Percentiles rank a stretch among this genome's conserved stretches.
phyloP scores from a whole-genome alignment of 2,797 vertebrate genomes.

The Sorex maritimensis region DNA sequence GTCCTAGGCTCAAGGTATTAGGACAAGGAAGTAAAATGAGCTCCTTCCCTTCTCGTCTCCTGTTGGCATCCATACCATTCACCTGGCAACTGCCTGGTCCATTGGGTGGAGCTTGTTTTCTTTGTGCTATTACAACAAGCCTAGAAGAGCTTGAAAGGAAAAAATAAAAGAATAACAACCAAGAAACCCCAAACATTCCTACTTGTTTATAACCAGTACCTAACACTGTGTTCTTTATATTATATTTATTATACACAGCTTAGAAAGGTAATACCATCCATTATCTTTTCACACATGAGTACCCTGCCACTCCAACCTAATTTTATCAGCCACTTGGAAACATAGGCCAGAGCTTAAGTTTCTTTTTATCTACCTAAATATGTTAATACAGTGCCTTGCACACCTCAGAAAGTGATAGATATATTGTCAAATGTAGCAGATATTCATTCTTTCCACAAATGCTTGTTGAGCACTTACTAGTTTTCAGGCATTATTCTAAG shows the following conservation, averaged over 20 bases:
- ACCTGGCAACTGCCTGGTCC: neutral
- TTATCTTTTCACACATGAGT: neutral
- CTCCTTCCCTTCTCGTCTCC: neutral
- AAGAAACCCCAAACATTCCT: neutral
- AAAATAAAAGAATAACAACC: neutral
- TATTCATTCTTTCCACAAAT: slow-evolving; percentile 1
- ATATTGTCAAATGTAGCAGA: neutral
- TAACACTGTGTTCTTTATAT: neutral
- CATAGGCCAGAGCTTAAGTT: neutral
- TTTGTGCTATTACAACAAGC: slow-evolving; percentile 10
- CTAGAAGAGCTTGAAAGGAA: slow-evolving; percentile 59
- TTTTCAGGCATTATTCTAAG: slow-evolving; percentile 16
- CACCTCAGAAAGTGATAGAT: slow-evolving; percentile 56
- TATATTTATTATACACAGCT: slow-evolving; percentile 14
- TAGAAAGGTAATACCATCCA: neutral
- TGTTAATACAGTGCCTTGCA: neutral
- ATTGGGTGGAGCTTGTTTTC: neutral
- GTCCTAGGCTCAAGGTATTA: slow-evolving; percentile 15
- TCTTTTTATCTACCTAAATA: slow-evolving; percentile 55
- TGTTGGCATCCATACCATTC: neutral
- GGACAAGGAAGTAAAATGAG: neutral
- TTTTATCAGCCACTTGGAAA: slow-evolving; percentile 52
- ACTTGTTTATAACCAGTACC: neutral
- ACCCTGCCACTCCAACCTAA: slow-evolving; percentile 44
- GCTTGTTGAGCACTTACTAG: slow-evolving; percentile 15